Evolutionary conservation across 2,113 vertebrate species (phyloP).

Genomic region (Sylvia atricapilla): DNA sequence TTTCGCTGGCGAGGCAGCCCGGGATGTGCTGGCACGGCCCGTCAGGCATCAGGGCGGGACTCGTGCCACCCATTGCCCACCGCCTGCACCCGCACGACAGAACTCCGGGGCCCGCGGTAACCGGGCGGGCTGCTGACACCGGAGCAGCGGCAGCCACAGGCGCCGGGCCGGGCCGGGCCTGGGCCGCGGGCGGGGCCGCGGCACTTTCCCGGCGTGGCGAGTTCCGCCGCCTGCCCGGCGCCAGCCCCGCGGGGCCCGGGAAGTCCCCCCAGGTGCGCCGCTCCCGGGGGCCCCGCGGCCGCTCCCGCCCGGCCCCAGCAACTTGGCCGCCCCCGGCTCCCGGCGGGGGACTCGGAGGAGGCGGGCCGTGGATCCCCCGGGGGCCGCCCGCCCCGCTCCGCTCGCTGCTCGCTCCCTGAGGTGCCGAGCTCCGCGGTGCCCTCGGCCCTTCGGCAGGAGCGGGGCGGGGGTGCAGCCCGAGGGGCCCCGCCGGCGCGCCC

Average conservation of each 20-base stretch:
- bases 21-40: background rate
- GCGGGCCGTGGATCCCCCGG: background rate
- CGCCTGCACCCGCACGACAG: background rate
- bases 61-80: background rate
- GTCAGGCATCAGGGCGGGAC: conserved; percentile 13
- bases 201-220: background rate
- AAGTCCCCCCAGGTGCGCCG: background rate
- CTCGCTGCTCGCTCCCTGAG: background rate
- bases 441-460: background rate
- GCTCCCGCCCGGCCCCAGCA: background rate
- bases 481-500: background rate
- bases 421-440: background rate
- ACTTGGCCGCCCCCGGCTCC: too few relatives aligned
- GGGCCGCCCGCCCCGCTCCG: background rate
- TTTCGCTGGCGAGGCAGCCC: background rate
- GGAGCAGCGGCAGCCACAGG: background rate
- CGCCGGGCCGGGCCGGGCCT: background rate
- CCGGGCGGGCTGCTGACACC: background rate
- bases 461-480: background rate
- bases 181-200: background rate
- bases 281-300: background rate
- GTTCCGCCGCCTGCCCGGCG: background rate
- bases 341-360: background rate
- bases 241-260: background rate
- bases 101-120: background rate